A percentile compares a stretch with the other conserved stretches of the same genome.
Evolutionary conservation across 1,140 invertebrate species (phyloP).

Genomic region (Teleogryllus occipitalis): DNA sequence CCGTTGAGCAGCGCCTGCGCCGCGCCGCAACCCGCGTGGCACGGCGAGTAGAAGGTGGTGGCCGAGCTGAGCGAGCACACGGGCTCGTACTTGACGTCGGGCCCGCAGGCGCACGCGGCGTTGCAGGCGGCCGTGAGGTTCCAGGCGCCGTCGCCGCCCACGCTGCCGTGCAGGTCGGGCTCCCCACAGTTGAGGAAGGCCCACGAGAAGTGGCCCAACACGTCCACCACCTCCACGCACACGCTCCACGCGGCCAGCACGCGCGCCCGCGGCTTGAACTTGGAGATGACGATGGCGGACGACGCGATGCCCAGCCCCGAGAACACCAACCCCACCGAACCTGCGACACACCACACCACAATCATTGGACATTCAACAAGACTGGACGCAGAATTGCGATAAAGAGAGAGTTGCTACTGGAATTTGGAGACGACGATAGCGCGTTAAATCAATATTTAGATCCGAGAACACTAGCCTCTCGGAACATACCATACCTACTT

Average conservation of each 20-base stretch:
- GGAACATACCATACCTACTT: neutral
- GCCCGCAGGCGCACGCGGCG: conserved; percentile 30
- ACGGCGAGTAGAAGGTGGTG: conserved; percentile 58
- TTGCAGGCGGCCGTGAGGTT: no score
- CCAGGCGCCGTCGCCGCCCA: no score
- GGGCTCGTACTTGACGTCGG: conserved; percentile 58
- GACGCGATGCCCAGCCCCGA: neutral
- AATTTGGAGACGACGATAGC: neutral
- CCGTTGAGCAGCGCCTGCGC: conserved; percentile 30
- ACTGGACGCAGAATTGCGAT: no score
- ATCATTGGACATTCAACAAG: no score
- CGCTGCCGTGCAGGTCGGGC: conserved; percentile 11
- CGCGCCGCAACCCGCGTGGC: conserved; percentile 57
- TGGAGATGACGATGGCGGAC: conserved; percentile 16
- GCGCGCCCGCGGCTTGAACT: conserved; percentile 19
- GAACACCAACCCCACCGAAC: neutral
- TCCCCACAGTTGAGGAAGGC: conserved; percentile 15
- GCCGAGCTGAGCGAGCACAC: conserved; percentile 47
- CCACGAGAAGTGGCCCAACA: conserved; percentile 11
- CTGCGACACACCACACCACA: no score
- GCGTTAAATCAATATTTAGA: neutral
- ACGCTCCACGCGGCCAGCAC: conserved; percentile 20
- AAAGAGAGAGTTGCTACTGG: neutral
- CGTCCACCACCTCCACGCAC: conserved; percentile 18
- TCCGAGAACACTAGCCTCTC: neutral